Evolutionary conservation across 1,140 invertebrate species (phyloP), one percentile per base, ranked within the genome.

Genomic region (Anastrepha ludens): DNA sequence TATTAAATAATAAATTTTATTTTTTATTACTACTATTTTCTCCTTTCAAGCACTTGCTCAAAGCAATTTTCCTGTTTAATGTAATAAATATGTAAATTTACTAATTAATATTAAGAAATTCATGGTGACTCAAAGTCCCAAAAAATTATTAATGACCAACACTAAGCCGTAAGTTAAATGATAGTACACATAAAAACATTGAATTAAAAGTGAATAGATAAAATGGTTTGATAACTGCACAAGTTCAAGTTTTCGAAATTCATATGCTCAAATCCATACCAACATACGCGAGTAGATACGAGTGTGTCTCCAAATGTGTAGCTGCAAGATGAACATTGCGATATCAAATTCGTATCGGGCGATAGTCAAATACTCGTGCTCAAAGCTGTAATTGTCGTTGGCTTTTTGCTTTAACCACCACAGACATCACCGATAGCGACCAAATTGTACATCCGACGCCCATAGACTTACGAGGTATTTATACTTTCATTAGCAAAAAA

Each of bases 311-410:
- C 67, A 74, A 74, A 44, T 74, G 41, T 74, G 15, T 74, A 47
- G 67, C 8, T 74, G 67, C 67, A 74, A 74, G 67, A 74, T 74
- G 67, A 74, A 74, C 67, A 74, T 47, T 39, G 67, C 67, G 67
- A 47, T 74, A 74, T 47, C 39, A 41, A 74, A 74, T 41, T 74
- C 67, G 39, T 74, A 74, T 74, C 67, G 5, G 9, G 39, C 41
- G 67, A 74, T 74, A 15, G 67, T 13, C 41, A 47, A 74, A 74
- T 17, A 47, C 67, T 47, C 39, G 39, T 74, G 67, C 67, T 17
- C 41, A 13, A 39, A 65, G 39, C 20, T 65, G 20, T 65, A 70
- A 5, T 62, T 13, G 60, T n/a, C 50, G 50, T 55, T 55, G 50
- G 29, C 29, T 29, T 29, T 29, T 29, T 29, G 39, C 65, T 67